Conservation (phyloP, 1,140 invertebrate species). For the Fopius arisanus region DNA sequence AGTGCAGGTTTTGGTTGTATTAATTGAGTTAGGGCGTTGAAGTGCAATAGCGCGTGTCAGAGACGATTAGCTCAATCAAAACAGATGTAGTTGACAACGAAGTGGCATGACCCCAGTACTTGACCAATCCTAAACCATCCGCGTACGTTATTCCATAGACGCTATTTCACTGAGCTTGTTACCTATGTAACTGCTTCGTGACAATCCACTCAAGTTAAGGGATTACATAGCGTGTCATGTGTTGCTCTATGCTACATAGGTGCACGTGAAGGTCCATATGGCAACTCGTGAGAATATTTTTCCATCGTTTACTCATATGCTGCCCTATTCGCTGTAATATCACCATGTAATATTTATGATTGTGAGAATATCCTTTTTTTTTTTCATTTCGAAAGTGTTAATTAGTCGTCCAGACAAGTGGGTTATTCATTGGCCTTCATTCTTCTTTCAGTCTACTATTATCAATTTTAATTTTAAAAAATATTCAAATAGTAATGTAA, state of each 20-base stretch:
- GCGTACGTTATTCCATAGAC: neutral
- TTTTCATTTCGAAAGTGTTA: no score
- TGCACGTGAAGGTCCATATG: constrained; percentile 2
- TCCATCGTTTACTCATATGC: neutral
- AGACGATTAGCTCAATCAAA: constrained; percentile 13
- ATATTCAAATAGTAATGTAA: no score
- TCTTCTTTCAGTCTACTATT: no score
- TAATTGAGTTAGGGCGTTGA: constrained; percentile 9
- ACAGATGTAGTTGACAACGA: neutral
- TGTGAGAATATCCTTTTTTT: no score
- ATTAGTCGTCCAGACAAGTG: no score
- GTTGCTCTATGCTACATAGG: no score
- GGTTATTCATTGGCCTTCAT: no score
- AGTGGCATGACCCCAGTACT: neutral
- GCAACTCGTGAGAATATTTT: constrained; percentile 6
- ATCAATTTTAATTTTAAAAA: no score
- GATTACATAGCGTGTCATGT: neutral
- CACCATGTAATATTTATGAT: no score
- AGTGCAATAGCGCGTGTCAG: constrained; percentile 6
- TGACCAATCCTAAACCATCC: neutral
- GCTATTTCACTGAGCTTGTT: neutral
- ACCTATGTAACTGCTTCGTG: neutral
- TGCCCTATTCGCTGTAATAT: neutral
- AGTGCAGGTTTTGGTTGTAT: neutral
- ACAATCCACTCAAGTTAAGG: neutral